A percentile compares a stretch with the other conserved stretches of the same genome.
Evolutionary conservation across 64 coral and sea anemone genomes (phyloP).

Genomic region (Montipora efflorescens): DNA sequence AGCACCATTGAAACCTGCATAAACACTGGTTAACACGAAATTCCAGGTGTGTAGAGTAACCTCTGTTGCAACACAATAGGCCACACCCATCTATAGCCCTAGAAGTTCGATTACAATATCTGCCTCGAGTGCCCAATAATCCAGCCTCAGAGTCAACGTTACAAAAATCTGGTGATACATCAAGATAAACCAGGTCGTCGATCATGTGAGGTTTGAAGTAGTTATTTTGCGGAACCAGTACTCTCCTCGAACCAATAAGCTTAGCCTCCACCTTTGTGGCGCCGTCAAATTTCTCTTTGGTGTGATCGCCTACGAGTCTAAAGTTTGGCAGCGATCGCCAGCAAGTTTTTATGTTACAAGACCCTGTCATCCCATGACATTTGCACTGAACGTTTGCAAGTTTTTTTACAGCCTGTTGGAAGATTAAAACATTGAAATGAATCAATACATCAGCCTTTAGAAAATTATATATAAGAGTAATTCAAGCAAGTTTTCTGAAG

Average conservation of each 20-base stretch:
- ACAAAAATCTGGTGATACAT: conserved; percentile 83
- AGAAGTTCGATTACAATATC: conserved; percentile 81
- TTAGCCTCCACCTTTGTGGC: conserved; percentile 76
- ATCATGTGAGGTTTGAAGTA: conserved; percentile 82
- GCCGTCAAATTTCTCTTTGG: conserved; percentile 98
- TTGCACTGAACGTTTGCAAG: conserved; percentile 77
- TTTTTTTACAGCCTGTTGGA: conserved; percentile 63
- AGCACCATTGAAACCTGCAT: conserved; percentile 94
- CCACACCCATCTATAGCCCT: conserved; percentile 88
- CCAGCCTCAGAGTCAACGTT: conserved; percentile 52
- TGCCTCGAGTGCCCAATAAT: conserved; percentile 74
- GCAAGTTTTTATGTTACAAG: conserved; percentile 92
- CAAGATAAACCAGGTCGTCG: conserved; percentile 81
- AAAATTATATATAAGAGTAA: too few relatives aligned
- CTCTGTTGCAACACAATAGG: conserved; percentile 85
- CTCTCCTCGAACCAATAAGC: conserved; percentile 55
- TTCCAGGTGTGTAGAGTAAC: conserved; percentile 48
- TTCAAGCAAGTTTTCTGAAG: too few relatives aligned
- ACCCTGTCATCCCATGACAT: conserved; percentile 95
- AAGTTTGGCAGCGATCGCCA: conserved; percentile 90
- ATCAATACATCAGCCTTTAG: too few relatives aligned
- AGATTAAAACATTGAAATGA: neutral
- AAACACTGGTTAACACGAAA: conserved; percentile 51
- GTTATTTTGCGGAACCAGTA: conserved; percentile 57
- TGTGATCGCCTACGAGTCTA: conserved; percentile 57